These are phyloP conservation scores for Pyrocoelia pectoralis DNA, from an alignment of 2,888 invertebrate species.

Conservation along the genomic window DNA sequence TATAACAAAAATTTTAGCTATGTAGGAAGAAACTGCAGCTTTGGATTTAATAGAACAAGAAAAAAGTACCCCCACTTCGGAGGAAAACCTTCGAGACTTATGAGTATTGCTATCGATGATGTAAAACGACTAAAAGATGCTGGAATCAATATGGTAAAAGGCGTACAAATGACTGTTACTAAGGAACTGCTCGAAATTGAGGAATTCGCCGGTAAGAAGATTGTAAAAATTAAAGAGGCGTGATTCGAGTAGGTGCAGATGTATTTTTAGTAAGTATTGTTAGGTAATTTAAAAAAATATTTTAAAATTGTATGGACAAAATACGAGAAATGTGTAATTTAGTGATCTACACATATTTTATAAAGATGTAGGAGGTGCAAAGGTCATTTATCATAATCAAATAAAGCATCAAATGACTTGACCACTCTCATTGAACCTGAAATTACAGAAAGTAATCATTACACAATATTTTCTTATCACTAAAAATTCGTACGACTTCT, in stretches of 20 bases:
- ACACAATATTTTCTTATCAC: too few species aligned
- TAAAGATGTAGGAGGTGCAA: too few species aligned
- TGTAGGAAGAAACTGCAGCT: slow-evolving; percentile 27
- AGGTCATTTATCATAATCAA: too few species aligned
- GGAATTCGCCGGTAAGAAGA: slow-evolving; percentile 80
- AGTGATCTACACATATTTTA: too few species aligned
- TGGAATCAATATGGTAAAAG: slow-evolving; percentile 84
- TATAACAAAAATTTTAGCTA: slow-evolving; percentile 5
- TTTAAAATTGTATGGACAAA: too few species aligned
- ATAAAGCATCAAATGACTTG: too few species aligned
- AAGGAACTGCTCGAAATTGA: slow-evolving; percentile 76
- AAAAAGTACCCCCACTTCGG: slow-evolving; percentile 20
- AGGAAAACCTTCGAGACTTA: slow-evolving; percentile 24
- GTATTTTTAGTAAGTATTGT: too few species aligned
- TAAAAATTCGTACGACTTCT: too few species aligned
- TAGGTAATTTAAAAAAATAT: too few species aligned
- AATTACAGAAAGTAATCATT: too few species aligned
- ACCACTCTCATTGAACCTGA: too few species aligned
- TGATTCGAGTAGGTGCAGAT: slow-evolving; percentile 74
- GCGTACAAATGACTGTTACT: slow-evolving; percentile 80
- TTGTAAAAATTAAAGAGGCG: slow-evolving; percentile 82
- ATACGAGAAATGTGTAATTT: too few species aligned
- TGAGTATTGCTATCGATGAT: slow-evolving; percentile 75
- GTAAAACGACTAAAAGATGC: slow-evolving; percentile 78
- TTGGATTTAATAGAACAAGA: slow-evolving; percentile 20